A percentile compares a stretch with the other conserved stretches of the same genome.
Conservation (phyloP, 2,888 invertebrate genomes). For the Lasius fuliginosus region DNA sequence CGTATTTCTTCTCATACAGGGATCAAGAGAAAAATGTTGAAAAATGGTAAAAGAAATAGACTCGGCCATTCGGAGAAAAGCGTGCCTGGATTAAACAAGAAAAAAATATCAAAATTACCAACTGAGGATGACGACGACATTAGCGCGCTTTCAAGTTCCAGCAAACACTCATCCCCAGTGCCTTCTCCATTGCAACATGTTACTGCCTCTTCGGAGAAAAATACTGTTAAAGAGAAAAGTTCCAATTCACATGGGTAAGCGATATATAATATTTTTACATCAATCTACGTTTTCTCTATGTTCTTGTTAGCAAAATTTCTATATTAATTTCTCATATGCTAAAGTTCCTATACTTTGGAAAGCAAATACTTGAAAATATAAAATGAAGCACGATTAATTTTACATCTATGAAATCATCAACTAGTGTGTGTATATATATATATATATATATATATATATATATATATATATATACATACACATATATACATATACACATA, state of each 20-base stretch:
- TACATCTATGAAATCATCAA: conserved; percentile 5
- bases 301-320: conserved; percentile 15
- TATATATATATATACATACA: not conserved
- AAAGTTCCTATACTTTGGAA: not conserved
- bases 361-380: not conserved
- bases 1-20: conserved; percentile 71
- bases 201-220: conserved; percentile 79
- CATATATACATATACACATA: no score
- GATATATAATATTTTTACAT: not conserved
- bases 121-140: conserved; percentile 86
- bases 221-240: conserved; percentile 82
- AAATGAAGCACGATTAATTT: not conserved
- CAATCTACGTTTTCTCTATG: not conserved
- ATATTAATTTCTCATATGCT: conserved; percentile 1
- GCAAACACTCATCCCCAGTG: conserved; percentile 88
- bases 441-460: not conserved
- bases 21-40: conserved; percentile 86
- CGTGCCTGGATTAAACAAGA: conserved; percentile 79
- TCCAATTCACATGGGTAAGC: conserved; percentile 82
- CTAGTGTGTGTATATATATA: not conserved
- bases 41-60: conserved; percentile 83
- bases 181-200: conserved; percentile 85
- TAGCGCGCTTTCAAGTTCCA: conserved; percentile 86
- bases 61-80: conserved; percentile 78
- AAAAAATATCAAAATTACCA: conserved; percentile 80